Evolutionary conservation across 2,113 vertebrate genomes (phyloP), one percentile per base, ranked within the genome.

Genomic region (Pipa parva): DNA sequence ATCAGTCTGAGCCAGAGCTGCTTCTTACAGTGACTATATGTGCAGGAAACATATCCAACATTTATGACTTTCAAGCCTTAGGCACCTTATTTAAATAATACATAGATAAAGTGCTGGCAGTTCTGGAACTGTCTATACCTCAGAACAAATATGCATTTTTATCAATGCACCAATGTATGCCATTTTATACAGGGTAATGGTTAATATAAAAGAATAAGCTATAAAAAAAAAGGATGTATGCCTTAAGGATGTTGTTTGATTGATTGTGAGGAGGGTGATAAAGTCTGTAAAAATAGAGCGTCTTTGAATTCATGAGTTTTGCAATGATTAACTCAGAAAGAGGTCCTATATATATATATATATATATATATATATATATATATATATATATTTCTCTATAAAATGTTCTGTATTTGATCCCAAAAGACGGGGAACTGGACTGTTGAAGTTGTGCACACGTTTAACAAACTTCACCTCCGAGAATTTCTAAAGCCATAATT

Each of bases 1-100:
- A 54, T 55, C 17, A 55, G 36, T n/a, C 21, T 36, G 21, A 25
- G 31, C 61, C 21, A 4, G 21, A 63, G 37, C 22, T 22, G 21
- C 48, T 13, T 37, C 29, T 62, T 24, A 3, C 18, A 62, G 26
- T 45, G 25, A 42, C n/a, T n/a, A 26, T 46, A 20, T 62, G 42
- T 28, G 27, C 6, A 8, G 42, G 31, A 51, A n/a, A 39, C 48
- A 18, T 17, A 54, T 39, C 24, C 21, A 17, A 26, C 25, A 26
- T 63, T 24, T 63, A 52, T 63, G 61, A 52, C 50, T 37, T 63
- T 49, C 26, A 21, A 36, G 49, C 48, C 31, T 2, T 22, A 49
- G 46, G 18, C 46, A 24, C 46, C 18, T 49, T 7, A 49, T 49
- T 49, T 49, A 24, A 49, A 49, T 49, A 22, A 22, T 21, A 49